phyloP scores from a whole-genome alignment of 2,888 invertebrate species.

The Eupithecia pulchellata region DNA sequence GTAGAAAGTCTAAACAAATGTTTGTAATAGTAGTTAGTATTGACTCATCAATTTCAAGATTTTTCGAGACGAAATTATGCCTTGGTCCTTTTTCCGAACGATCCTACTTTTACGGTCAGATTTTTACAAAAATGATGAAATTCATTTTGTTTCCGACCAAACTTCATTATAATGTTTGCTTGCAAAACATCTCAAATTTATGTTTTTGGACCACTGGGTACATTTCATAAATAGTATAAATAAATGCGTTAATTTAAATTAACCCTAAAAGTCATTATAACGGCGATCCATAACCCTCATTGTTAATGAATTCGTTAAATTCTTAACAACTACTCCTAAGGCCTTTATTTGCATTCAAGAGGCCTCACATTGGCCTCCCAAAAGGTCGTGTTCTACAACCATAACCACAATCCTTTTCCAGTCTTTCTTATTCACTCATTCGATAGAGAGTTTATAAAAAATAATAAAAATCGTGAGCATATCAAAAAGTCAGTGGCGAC shows the following conservation, averaged over 20 bases:
- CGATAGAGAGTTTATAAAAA: conserved; percentile 17
- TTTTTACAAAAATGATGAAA: neutral
- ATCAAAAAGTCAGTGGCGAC: conserved; percentile 18
- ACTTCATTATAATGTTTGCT: neutral
- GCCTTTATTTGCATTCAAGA: neutral
- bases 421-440: conserved; percentile 36
- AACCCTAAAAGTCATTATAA: neutral
- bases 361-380: neutral
- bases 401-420: conserved; percentile 40
- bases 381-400: conserved; percentile 36
- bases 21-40: neutral
- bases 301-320: conserved; percentile 10
- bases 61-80: neutral
- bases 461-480: conserved; percentile 23
- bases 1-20: neutral
- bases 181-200: neutral
- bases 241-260: conserved; percentile 24
- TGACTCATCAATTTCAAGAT: neutral
- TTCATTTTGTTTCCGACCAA: neutral
- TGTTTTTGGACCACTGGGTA: neutral
- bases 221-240: conserved; percentile 8
- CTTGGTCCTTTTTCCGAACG: neutral
- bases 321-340: conserved; percentile 6
- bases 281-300: conserved; percentile 20
- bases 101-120: neutral